Base-by-base conservation (phyloP, 2,888 invertebrate species). In the Acanthosepion lycidas region DNA sequence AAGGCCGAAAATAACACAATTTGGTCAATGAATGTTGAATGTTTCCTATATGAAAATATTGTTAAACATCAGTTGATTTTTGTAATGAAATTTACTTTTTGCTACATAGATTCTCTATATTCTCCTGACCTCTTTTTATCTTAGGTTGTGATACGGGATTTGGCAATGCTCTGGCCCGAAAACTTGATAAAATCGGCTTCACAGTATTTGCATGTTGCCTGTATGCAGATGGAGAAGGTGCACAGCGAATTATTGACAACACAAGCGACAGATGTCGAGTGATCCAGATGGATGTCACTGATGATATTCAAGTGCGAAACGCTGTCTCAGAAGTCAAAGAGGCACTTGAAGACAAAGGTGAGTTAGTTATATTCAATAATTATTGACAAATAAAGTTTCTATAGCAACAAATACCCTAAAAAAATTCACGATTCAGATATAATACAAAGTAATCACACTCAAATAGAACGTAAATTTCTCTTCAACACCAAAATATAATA, bases 131-230 rank as follows among this genome's bases (percentile, higher is more conserved):
- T 18, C 23, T n/a, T 28, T 51, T 33, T 33, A 3, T 94, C 28
- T 49, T 51, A 92, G 95, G 95, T 26, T 95, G 95, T 55, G 95
- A 95, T 51, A 94, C 94, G 95, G 96, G 96, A 20, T 95, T 96
- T 93, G 96, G 96, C 23, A 95, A 96, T 92, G 95, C 94, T 23
- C 94, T 95, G 49, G 96, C 96, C 0, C 49, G 95, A 91, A 92
- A 95, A 26, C 94, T 96, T 20, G 95, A 95, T n/a, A 94, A 95
- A 20, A 48, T 95, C 8, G 96, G 96, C 33, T 96, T 96, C 94
- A 95, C 94, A 5, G 96, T 96, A 1, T 95, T 96, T 94, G 96
- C 96, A n/a, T 95, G 96, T 12, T 96, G 96, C 94, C 95, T 95
- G 33, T 91, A 95, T 92, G 95, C 95, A 28, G 94, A 95, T 42